A percentile compares a stretch with the other conserved stretches of the same genome.
These are phyloP conservation scores for Elachura formosa DNA, from an alignment of 2,113 vertebrate genomes.

Conservation along the genomic window DNA sequence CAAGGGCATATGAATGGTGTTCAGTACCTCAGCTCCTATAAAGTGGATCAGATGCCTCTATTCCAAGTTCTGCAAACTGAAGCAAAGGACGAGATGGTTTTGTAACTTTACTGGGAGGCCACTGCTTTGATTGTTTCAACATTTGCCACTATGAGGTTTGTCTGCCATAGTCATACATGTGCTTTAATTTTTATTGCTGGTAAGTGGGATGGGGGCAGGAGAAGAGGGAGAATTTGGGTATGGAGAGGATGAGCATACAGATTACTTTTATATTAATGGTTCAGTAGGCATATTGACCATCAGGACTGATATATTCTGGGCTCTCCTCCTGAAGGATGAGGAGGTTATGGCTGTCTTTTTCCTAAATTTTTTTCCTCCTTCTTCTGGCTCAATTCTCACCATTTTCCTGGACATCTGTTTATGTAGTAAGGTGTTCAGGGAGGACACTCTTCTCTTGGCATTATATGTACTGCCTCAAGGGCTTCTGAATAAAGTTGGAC, in stretches of 20 bases:
- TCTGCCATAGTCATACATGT: rapidly evolving
- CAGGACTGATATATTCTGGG: background rate
- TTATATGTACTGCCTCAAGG: background rate
- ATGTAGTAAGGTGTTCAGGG: background rate
- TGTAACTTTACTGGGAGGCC: background rate
- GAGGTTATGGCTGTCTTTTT: background rate
- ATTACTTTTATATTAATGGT: background rate
- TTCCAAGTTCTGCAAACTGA: background rate
- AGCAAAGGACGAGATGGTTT: background rate
- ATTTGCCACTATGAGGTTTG: background rate
- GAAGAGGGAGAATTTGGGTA: background rate
- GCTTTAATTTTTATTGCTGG: background rate
- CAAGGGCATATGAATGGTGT: background rate
- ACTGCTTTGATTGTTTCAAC: background rate
- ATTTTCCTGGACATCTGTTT: background rate
- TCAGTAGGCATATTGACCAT: background rate
- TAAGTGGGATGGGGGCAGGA: background rate
- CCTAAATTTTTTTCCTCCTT: background rate
- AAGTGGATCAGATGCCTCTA: background rate
- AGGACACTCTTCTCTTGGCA: background rate
- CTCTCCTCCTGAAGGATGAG: background rate
- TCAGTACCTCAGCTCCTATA: background rate
- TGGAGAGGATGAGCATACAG: background rate
- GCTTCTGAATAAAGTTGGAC: background rate
- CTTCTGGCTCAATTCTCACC: background rate